Evolutionary conservation across 2,113 vertebrate species (phyloP), one percentile per base, ranked within the genome.

Genomic region (Diphyllodes magnificus): DNA sequence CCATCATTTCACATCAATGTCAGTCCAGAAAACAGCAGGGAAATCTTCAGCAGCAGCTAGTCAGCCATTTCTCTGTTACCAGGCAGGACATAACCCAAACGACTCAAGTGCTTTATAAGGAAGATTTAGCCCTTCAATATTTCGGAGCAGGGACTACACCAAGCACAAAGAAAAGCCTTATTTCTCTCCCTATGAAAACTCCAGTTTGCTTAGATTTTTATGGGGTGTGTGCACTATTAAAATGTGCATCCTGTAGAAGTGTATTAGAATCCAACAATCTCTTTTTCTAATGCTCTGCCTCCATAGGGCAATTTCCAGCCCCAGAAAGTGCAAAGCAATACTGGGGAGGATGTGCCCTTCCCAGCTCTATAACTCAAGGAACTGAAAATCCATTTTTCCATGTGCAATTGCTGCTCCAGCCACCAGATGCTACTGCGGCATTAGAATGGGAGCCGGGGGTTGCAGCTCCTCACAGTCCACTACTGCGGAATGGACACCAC

Each of bases 371-470:
- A 25, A 81, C 37, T 72, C 40, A 69, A 65, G 54, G 76, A 66
- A 47, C 20, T 0, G 1, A 83, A 83, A 81, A 78, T 20, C 4
- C 4, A 0, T 35, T 92, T 76, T 39, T 21, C 19, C 35, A 44
- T 0, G 2, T 95, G 95, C 85, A 97, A 86, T 96, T 95, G 70
- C 91, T 1, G 30, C 42, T 94, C 16, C 65, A 47, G 66, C 95
- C 96, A 87, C 80, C 92, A 97, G 96, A 93, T 96, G 95, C 72
- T 97, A 95, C 95, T 96, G 95, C 3, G 7, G 93, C 75, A 95
- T 40, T 22, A 90, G 59, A 76, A 80, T 69, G 82, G 25, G 71
- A 91, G 64, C 61, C 0, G 0, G 21, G 45, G 37, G 24, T 14
- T 78, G 64, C 6, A 0, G 71, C 44, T 93, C 68, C 63, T 50